Conservation (phyloP, 2,797 vertebrate genomes). For the Pempheris klunzingeri region DNA sequence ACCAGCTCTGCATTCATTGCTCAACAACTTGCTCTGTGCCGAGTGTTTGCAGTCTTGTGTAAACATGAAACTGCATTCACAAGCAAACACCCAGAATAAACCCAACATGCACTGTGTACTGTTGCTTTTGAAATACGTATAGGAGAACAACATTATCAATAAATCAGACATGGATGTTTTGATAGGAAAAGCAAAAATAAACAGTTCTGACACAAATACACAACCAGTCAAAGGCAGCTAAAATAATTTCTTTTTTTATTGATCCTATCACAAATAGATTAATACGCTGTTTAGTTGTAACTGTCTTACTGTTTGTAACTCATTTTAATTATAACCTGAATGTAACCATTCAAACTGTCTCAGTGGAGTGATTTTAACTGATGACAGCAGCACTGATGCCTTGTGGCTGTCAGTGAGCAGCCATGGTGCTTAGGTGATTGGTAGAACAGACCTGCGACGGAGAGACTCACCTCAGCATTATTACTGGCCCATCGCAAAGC, state of each 20-base stretch:
- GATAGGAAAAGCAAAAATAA: conserved; percentile 7
- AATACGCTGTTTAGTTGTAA: neutral
- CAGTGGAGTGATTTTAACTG: conserved; percentile 33
- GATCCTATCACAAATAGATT: neutral
- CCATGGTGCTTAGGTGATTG: neutral
- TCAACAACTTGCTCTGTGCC: neutral
- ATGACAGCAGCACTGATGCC: conserved; percentile 26
- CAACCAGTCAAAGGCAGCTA: neutral
- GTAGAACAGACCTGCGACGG: conserved; percentile 20
- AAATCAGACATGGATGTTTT: conserved; percentile 11
- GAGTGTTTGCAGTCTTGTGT: neutral
- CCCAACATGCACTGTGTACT: neutral
- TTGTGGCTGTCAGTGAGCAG: conserved; percentile 24
- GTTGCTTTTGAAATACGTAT: conserved; percentile 19
- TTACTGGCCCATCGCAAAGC: conserved; percentile 6
- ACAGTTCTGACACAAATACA: neutral
- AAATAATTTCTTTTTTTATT: too few species aligned
- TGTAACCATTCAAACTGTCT: conserved; percentile 1
- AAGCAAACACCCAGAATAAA: neutral
- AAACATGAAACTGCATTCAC: conserved; percentile 13
- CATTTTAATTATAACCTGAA: neutral
- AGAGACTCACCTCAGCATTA: conserved; percentile 20
- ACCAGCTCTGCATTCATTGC: neutral
- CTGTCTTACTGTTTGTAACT: too few species aligned
- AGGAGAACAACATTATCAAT: conserved; percentile 3